These are phyloP conservation scores for Drosophila novamexicana DNA, from an alignment of 1,140 invertebrate genomes.

Conservation along the genomic window DNA sequence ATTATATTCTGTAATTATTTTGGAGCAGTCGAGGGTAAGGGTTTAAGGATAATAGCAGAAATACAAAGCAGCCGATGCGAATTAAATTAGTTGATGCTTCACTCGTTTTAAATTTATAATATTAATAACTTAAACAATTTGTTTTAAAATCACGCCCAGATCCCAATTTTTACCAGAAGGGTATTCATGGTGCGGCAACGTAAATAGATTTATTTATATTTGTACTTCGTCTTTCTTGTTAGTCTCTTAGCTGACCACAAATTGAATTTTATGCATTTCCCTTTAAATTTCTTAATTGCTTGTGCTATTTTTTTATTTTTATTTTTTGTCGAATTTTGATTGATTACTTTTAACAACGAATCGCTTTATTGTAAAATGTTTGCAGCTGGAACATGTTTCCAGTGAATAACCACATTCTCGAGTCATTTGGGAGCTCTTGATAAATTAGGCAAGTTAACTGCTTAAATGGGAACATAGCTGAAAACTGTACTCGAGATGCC, in stretches of 20 bases:
- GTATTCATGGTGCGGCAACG: constrained; percentile 12
- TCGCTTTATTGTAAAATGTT: not conserved
- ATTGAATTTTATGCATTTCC: constrained; percentile 55
- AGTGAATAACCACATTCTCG: constrained; percentile 2
- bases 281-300: constrained; percentile 30
- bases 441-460: constrained; percentile 11
- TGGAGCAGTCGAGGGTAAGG: no score
- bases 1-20: no score
- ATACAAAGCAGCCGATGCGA: no score
- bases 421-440: constrained; percentile 12
- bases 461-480: not conserved
- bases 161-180: not conserved
- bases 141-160: not conserved
- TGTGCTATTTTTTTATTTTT: not conserved
- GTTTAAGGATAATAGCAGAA: no score
- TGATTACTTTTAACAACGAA: not conserved
- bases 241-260: constrained; percentile 18
- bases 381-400: no score
- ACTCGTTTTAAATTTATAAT: no score
- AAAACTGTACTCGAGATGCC: not conserved
- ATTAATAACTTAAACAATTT: no score
- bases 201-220: not conserved
- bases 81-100: no score
- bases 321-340: not conserved
- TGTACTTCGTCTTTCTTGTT: constrained; percentile 6